These are phyloP conservation scores for Labeo rohita DNA, from an alignment of 2,113 vertebrate species.

Conservation along the genomic window DNA sequence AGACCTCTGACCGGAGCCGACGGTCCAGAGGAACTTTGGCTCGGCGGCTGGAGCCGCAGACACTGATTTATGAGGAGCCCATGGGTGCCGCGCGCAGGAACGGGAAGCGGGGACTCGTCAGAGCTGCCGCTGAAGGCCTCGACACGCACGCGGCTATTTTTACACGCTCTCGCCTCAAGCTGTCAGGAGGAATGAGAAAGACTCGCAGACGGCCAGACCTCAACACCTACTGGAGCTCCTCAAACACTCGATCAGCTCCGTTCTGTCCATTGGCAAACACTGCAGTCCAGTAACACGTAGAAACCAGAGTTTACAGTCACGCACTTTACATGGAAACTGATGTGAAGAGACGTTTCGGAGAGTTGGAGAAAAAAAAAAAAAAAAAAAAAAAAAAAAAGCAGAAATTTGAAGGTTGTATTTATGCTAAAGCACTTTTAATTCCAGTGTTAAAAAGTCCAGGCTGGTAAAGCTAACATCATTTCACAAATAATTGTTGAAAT, in stretches of 20 bases:
- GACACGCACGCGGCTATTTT: slow-evolving; percentile 15
- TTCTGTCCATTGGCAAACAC: too few species aligned
- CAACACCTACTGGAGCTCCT: background rate
- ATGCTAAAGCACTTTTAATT: too few species aligned
- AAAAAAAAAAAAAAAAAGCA: too few species aligned
- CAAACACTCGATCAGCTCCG: too few species aligned
- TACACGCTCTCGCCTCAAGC: slow-evolving; percentile 12
- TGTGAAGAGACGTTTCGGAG: too few species aligned
- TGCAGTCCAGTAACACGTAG: too few species aligned
- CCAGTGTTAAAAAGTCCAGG: background rate
- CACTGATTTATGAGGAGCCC: slow-evolving; percentile 70
- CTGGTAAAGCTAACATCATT: background rate
- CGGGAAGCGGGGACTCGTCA: slow-evolving; percentile 39
- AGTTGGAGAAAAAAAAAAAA: too few species aligned
- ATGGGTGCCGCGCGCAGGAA: slow-evolving; percentile 62
- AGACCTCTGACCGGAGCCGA: slow-evolving; percentile 27
- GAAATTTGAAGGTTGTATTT: too few species aligned
- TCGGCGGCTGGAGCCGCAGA: background rate
- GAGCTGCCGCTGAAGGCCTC: background rate
- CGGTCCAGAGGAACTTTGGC: background rate
- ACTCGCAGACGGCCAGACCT: background rate
- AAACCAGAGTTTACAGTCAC: too few species aligned
- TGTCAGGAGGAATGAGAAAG: slow-evolving; percentile 20
- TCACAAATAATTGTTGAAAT: too few species aligned
- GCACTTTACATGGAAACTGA: too few species aligned